Evolutionary conservation across 2,888 invertebrate genomes (phyloP).

Genomic region (Temnothorax rugatulus): DNA sequence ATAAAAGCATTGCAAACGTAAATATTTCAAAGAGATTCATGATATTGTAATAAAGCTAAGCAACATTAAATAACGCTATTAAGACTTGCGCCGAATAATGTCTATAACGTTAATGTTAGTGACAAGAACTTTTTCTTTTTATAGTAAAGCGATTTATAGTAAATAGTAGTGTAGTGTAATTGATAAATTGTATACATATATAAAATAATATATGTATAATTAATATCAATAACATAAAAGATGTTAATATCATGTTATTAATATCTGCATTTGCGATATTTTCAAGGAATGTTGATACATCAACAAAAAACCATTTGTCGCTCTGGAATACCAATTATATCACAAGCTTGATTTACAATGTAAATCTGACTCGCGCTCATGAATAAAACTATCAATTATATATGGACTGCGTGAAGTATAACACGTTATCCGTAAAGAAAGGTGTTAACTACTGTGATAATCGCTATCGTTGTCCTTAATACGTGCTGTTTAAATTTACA

Average conservation of each 20-base stretch:
- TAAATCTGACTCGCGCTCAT: constrained; percentile 1
- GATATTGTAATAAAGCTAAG: neutral
- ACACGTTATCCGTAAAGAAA: neutral
- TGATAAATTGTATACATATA: too few relatives aligned
- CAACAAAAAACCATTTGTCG: neutral
- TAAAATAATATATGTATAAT: neutral
- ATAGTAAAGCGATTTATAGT: neutral
- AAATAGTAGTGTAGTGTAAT: neutral
- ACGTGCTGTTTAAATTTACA: neutral
- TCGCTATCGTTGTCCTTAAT: neutral
- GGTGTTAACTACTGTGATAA: neutral
- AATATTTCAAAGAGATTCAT: neutral
- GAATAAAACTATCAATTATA: neutral
- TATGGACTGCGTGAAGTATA: neutral
- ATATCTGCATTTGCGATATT: neutral
- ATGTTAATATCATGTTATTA: neutral
- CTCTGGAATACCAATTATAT: neutral
- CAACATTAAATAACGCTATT: neutral
- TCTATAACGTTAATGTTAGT: neutral
- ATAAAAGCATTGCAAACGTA: neutral
- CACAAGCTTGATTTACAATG: neutral
- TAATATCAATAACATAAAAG: neutral
- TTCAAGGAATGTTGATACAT: neutral
- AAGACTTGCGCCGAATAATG: neutral
- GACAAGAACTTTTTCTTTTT: too few relatives aligned